Percentiles rank a stretch among this genome's conserved stretches.
Evolutionary conservation across 1,140 invertebrate species (phyloP).

Genomic region (Leptoteleia sp.): DNA sequence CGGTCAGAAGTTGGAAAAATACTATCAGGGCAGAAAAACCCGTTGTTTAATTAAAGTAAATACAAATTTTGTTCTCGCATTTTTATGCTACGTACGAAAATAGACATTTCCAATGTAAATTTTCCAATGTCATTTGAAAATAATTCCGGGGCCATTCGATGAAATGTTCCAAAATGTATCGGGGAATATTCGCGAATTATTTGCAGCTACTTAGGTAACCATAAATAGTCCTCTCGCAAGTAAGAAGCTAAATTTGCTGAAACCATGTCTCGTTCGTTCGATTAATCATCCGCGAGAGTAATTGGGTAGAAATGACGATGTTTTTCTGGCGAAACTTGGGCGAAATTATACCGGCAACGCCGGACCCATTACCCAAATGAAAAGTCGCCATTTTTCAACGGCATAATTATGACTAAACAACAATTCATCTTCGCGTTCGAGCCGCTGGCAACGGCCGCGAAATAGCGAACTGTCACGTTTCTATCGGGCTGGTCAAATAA

Average conservation of each 20-base stretch:
- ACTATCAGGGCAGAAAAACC: too few species aligned
- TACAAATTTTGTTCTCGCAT: too few species aligned
- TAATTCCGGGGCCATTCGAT: too few species aligned
- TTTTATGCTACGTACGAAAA: too few species aligned
- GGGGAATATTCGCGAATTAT: too few species aligned
- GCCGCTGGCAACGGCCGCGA: neutral
- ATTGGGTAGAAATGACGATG: slow-evolving; percentile 25
- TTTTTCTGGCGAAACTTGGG: neutral
- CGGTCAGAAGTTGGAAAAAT: too few species aligned
- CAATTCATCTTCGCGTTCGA: slow-evolving; percentile 3
- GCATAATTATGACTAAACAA: slow-evolving; percentile 12
- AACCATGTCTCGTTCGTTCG: neutral
- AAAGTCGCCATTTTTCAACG: slow-evolving; percentile 6
- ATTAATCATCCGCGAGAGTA: slow-evolving; percentile 6
- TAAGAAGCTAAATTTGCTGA: neutral
- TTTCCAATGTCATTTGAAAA: too few species aligned
- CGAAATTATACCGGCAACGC: neutral
- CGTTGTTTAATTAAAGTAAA: too few species aligned
- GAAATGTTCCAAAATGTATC: too few species aligned
- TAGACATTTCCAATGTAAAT: too few species aligned
- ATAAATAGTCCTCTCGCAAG: neutral
- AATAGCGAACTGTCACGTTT: neutral
- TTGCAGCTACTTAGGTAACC: too few species aligned
- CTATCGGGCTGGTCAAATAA: slow-evolving; percentile 5
- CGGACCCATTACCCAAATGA: slow-evolving; percentile 18